phyloP scores from a whole-genome alignment of 1,140 invertebrate genomes.

The Drusus annulatus region DNA sequence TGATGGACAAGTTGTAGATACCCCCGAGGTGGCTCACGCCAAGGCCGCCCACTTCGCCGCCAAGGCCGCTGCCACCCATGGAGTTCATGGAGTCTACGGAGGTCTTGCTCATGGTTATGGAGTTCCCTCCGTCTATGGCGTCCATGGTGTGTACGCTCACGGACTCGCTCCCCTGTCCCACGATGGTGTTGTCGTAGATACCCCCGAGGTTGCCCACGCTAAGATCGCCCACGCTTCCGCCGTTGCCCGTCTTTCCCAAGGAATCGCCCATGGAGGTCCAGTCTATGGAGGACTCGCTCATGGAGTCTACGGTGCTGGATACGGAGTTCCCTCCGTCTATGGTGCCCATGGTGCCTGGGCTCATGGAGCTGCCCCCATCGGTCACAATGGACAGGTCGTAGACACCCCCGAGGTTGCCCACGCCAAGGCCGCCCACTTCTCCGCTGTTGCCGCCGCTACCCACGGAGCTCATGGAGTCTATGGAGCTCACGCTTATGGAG shows the following conservation, averaged over 20 bases:
- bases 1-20: too few species aligned
- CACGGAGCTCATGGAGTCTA: conserved; percentile 20
- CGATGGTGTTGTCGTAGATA: conserved; percentile 38
- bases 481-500: conserved; percentile 52
- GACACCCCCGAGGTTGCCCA: conserved; percentile 61
- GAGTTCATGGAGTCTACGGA: conserved; percentile 5
- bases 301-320: background rate
- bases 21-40: too few species aligned
- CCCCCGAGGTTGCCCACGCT: conserved; percentile 65
- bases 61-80: too few species aligned
- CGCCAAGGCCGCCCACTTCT: conserved; percentile 48
- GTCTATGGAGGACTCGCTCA: too few species aligned
- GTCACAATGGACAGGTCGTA: conserved; percentile 39
- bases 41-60: too few species aligned
- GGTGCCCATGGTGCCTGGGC: conserved; percentile 57
- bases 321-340: conserved; percentile 8
- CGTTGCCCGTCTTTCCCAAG: conserved; percentile 22
- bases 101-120: conserved; percentile 4
- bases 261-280: conserved; percentile 26
- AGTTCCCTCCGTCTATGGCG: conserved; percentile 69
- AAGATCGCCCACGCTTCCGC: conserved; percentile 57
- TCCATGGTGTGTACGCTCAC: conserved; percentile 65
- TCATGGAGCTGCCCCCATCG: conserved; percentile 62
- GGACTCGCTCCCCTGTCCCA: conserved; percentile 62
- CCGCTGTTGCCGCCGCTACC: conserved; percentile 65